Evolutionary conservation across 1,140 invertebrate genomes (phyloP), one percentile per base, ranked within the genome.

Genomic region (Riptortus pedestris): DNA sequence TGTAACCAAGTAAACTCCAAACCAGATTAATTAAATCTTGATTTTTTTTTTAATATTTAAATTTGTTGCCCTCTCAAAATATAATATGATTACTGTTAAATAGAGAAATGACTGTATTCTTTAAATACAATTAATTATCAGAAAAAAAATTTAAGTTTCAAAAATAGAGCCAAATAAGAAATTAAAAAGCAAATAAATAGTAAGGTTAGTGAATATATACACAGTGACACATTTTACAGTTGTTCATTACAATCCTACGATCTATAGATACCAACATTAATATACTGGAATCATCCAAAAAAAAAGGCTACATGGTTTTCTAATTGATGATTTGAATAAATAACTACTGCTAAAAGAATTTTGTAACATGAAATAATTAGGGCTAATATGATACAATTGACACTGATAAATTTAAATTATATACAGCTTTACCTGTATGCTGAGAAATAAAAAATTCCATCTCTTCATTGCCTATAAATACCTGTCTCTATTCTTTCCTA

Each of bases 351-450:
- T 55, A 55, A 24, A n/a, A 47, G 45, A 47, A 2, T 55, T 24
- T 20, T 51, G 18, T 24, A 24, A 55, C 26, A 24, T 58, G 60
- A 63, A 55, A 59, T 57, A 20, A 59, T 51, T 57, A 43, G 45
- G 38, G 52, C 38, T 45, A 59, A 27, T 63, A 62, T 31, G 64
- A 22, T 66, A 63, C 27, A 45, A 62, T 31, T 64, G 43, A 59
- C 48, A 52, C 45, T 38, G 33, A 20, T 45, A 16, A 58, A 26
- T 27, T 28, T 43, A 28, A 38, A 63, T 47, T 52, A 68, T 69
- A 59, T 59, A 55, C 24, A 55, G 51, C 26, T 55, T 55, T 55
- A 55, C 51, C 51, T 55, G 51, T 55, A 26, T 26, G 51, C 24
- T 55, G 51, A 14, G 12, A 24, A 24, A 7, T 55, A 24, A 20